Evolutionary conservation across 2,797 vertebrate genomes (phyloP), one percentile per base, ranked within the genome.

Genomic region (Staurois parvus): DNA sequence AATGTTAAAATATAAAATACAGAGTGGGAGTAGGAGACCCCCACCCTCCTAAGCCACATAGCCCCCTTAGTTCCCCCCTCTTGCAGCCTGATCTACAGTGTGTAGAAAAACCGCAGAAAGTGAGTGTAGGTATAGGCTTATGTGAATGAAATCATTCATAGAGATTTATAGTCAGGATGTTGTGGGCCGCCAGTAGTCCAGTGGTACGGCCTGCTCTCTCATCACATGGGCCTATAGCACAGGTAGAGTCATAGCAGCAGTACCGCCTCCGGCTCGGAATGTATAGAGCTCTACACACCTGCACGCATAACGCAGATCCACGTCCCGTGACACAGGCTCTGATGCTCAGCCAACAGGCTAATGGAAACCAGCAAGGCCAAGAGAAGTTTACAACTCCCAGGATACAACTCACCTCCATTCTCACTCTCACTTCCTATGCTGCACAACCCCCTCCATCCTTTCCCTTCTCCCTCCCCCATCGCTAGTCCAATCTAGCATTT

Each of bases 331-430:
- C 85, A 87, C 81, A 74, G 56, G 40, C 80, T 87, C 75, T 87
- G 85, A 87, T 87, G 76, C 81, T 34, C 68, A 75, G 85, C 85
- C 85, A 87, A 87, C 40, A 79, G 9, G 21, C 80, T 87, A 87
- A 87, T 87, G 85, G 81, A 87, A 87, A 87, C 85, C 85, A 87
- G 85, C 62, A 19, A 83, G 45, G 80, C 85, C 81, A 79, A 62
- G 81, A 87, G 81, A 83, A 83, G 83, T 87, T 87, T 87, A 87
- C 76, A 52, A 80, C 76, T 87, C 85, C 85, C 85, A 79, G 59
- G 75, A 78, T 81, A 68, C 69, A 74, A 29, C 85, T 87, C 85
- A 87, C 85, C 85, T 87, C 85, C 85, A 87, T 87, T 86, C 85
- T 86, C 85, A 87, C 85, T 87, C 85, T 87, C 69, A 75, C 81